These are phyloP conservation scores for Drosophila melanica DNA, from an alignment of 1,140 invertebrate genomes.

Conservation along the genomic window DNA sequence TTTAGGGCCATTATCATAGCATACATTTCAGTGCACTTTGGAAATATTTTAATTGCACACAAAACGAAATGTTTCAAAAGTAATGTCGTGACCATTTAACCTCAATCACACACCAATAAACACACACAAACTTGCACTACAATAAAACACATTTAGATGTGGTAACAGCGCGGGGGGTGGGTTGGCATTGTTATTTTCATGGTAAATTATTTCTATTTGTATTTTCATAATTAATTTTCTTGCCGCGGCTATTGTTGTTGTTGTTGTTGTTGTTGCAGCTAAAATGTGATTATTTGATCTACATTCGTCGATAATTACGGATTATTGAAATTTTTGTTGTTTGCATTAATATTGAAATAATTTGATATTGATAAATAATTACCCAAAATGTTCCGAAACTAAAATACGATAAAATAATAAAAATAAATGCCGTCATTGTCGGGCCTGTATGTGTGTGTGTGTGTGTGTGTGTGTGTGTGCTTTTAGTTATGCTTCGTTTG, in stretches of 20 bases:
- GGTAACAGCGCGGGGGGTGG: neutral
- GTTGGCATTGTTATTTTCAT: slow-evolving; percentile 57
- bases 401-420: slow-evolving; percentile 46
- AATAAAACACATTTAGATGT: neutral
- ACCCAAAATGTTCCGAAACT: slow-evolving; percentile 37
- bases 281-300: slow-evolving; percentile 80
- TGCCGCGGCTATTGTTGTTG: slow-evolving; percentile 4
- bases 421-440: slow-evolving; percentile 59
- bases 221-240: slow-evolving; percentile 74
- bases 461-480: neutral
- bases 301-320: slow-evolving; percentile 76
- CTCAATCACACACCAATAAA: slow-evolving; percentile 25
- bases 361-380: slow-evolving; percentile 72
- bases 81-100: slow-evolving; percentile 38
- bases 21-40: slow-evolving; percentile 22
- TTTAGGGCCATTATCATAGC: neutral
- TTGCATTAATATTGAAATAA: slow-evolving; percentile 80
- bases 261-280: slow-evolving; percentile 26
- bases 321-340: slow-evolving; percentile 82
- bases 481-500: neutral
- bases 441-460: neutral
- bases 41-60: slow-evolving; percentile 23
- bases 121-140: neutral
- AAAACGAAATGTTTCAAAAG: slow-evolving; percentile 24
- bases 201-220: slow-evolving; percentile 68